Percentiles rank a stretch among this genome's conserved stretches.
Evolutionary conservation across 1,140 invertebrate genomes (phyloP).

Genomic region (Diachasma alloeum): DNA sequence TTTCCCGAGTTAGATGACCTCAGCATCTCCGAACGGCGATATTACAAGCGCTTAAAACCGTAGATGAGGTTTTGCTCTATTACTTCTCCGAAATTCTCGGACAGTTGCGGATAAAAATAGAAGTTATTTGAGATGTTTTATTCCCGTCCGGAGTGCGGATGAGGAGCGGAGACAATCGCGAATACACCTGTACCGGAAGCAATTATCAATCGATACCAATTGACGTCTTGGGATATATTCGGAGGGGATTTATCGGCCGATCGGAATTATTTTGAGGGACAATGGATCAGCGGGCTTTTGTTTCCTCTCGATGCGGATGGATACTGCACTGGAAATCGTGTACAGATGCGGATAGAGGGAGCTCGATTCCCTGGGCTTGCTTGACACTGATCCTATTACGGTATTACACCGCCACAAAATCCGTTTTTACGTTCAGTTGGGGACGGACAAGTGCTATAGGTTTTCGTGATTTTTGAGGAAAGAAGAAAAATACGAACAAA

Average conservation of each 20-base stretch:
- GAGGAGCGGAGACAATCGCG: too few relatives aligned
- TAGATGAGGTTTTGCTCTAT: neutral
- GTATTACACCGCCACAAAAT: slow-evolving; percentile 24
- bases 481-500: too few relatives aligned
- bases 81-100: neutral
- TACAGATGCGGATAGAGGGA: neutral
- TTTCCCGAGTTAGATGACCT: neutral
- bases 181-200: too few relatives aligned
- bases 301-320: neutral
- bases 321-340: neutral
- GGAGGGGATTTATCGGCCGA: neutral
- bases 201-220: too few relatives aligned
- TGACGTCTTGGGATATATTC: too few relatives aligned
- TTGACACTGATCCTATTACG: slow-evolving; percentile 21
- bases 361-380: neutral
- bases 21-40: neutral
- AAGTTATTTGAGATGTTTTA: too few relatives aligned
- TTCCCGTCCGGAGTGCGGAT: too few relatives aligned
- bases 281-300: neutral
- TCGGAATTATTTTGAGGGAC: neutral
- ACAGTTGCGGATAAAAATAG: too few relatives aligned
- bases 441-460: neutral
- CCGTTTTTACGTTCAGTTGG: slow-evolving; percentile 2
- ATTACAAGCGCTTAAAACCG: neutral
- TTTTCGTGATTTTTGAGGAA: neutral